Conservation (phyloP, 2,797 vertebrate genomes). For the Myotis myotis region DNA sequence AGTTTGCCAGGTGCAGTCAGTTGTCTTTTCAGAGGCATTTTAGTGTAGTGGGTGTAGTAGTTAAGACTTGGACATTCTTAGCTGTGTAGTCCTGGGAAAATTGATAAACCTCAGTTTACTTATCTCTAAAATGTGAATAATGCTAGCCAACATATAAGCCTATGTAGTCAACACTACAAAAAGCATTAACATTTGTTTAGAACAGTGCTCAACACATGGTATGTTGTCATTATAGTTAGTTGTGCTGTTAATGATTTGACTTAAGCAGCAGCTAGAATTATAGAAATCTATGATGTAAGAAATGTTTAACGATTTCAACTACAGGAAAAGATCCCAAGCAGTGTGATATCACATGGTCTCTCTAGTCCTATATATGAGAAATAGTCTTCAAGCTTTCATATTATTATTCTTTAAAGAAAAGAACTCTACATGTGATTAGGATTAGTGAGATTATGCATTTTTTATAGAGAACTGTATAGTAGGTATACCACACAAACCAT, state of each 20-base stretch:
- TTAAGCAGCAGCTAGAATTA: constrained; percentile 16
- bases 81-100: not conserved
- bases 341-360: not conserved
- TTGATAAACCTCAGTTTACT: not conserved
- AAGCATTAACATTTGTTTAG: not conserved
- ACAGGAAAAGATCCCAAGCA: not conserved
- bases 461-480: not conserved
- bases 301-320: not conserved
- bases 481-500: not conserved
- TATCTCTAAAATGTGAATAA: constrained; percentile 29
- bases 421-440: not conserved
- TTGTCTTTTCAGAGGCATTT: constrained; percentile 6
- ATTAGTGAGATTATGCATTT: not conserved
- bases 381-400: not conserved
- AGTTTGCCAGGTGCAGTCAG: not conserved
- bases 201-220: not conserved
- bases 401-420: not conserved
- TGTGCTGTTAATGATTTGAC: not conserved
- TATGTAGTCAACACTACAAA: not conserved
- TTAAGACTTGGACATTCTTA: constrained; percentile 4
- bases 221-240: not conserved
- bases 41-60: not conserved
- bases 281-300: constrained; percentile 14
- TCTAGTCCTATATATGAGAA: not conserved
- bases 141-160: not conserved